A percentile compares a stretch with the other conserved stretches of the same genome.
phyloP scores from a whole-genome alignment of 2,113 vertebrate species.

The Solenodon paradoxus region DNA sequence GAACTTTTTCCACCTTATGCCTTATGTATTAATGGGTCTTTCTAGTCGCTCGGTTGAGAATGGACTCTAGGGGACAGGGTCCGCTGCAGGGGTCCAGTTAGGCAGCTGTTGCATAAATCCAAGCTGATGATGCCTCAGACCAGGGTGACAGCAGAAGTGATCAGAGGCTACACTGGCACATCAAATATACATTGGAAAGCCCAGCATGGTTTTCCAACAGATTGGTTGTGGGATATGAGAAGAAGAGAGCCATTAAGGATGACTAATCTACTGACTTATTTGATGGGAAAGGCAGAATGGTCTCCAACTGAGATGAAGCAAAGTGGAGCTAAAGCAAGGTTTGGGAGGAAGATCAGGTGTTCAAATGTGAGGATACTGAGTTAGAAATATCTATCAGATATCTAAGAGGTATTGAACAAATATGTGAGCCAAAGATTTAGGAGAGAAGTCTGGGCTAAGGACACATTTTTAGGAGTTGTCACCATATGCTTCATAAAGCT shows the following conservation, averaged over 20 bases:
- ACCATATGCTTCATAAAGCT: not conserved
- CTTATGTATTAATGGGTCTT: not conserved
- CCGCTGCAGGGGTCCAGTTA: rapidly evolving
- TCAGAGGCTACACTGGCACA: no score
- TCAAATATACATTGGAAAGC: no score
- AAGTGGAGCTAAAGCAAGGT: not conserved
- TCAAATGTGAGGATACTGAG: not conserved
- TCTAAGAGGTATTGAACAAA: not conserved
- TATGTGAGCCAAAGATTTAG: not conserved
- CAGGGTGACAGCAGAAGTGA: not conserved
- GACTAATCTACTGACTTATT: not conserved
- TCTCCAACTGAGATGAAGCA: not conserved
- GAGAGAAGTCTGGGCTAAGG: not conserved
- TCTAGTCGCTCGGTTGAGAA: not conserved
- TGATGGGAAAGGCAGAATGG: not conserved
- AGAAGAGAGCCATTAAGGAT: not conserved
- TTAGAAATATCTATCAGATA: not conserved
- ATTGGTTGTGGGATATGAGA: no score
- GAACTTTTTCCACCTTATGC: not conserved
- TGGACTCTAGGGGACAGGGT: not conserved
- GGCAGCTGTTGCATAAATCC: not conserved
- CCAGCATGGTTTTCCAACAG: not conserved
- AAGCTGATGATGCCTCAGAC: not conserved
- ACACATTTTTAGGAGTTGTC: not conserved
- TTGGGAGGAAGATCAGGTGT: not conserved